Percentiles rank a stretch among this genome's conserved stretches.
Evolutionary conservation across 2,888 invertebrate genomes (phyloP).

Genomic region (Meganola albula): DNA sequence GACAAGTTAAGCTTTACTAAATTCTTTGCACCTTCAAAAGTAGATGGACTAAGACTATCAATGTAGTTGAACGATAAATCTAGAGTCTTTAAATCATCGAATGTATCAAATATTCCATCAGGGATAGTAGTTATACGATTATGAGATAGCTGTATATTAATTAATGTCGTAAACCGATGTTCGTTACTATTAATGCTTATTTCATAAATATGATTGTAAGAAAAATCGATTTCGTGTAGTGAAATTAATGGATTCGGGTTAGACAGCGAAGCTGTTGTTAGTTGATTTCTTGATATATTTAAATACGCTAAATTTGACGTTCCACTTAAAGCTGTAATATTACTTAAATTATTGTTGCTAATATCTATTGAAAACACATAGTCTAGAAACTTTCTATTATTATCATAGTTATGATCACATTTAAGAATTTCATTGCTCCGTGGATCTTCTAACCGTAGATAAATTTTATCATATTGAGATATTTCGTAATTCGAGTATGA

Average conservation of each 20-base stretch:
- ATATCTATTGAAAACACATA: no score
- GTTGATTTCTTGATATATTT: slow-evolving; percentile 38
- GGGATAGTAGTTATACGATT: slow-evolving; percentile 40
- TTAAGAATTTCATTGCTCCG: no score
- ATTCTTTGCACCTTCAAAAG: slow-evolving; percentile 48
- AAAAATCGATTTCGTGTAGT: slow-evolving; percentile 42
- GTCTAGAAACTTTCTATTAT: no score
- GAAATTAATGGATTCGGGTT: slow-evolving; percentile 26
- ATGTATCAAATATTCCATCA: slow-evolving; percentile 38
- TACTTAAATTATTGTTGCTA: no score
- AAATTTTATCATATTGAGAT: no score
- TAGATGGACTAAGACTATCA: slow-evolving; percentile 28
- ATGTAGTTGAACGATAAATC: slow-evolving; percentile 51
- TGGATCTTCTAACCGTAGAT: no score
- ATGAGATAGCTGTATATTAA: slow-evolving; percentile 41
- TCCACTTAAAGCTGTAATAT: slow-evolving; percentile 24
- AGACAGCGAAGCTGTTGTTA: slow-evolving; percentile 36
- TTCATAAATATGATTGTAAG: slow-evolving; percentile 41
- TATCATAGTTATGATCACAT: no score
- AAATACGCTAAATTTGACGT: slow-evolving; percentile 36
- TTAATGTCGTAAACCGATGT: slow-evolving; percentile 28
- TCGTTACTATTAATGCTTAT: slow-evolving; percentile 23
- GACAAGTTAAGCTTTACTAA: slow-evolving; percentile 42
- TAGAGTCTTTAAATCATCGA: slow-evolving; percentile 35
- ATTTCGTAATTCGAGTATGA: no score